phyloP scores from a whole-genome alignment of 2,797 vertebrate genomes.

The Bovichtus diacanthus region DNA sequence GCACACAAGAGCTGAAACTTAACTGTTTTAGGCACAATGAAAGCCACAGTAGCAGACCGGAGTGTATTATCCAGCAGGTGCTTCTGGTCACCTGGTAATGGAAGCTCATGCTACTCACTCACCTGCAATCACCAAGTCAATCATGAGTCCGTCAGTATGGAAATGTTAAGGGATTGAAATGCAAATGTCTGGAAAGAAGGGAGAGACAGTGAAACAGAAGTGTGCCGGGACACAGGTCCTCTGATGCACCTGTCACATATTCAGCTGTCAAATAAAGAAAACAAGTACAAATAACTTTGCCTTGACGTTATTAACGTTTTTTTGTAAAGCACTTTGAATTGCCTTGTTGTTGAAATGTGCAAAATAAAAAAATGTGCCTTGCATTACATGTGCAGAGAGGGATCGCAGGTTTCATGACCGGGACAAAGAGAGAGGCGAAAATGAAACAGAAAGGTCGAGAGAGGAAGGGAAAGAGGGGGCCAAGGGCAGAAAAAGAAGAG shows the following conservation, averaged over 20 bases:
- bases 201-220: neutral
- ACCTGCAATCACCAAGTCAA: conserved; percentile 19
- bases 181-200: conserved; percentile 3
- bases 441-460: conserved; percentile 32
- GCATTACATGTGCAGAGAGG: neutral
- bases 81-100: conserved; percentile 6
- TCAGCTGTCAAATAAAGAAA: neutral
- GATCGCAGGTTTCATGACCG: neutral
- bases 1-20: neutral
- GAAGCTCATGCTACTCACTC: conserved; percentile 10
- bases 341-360: no score
- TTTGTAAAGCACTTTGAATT: no score
- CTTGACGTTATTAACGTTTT: no score
- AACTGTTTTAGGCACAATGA: neutral
- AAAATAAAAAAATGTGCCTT: no score
- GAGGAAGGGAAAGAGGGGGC: conserved; percentile 11
- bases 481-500: conserved; percentile 20
- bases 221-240: neutral
- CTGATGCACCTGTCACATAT: neutral
- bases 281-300: no score
- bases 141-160: conserved; percentile 20
- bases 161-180: conserved; percentile 31
- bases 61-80: neutral
- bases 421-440: conserved; percentile 26
- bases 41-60: neutral